Conservation (phyloP, 1,140 invertebrate species). For the Campoletis sonorensis region DNA sequence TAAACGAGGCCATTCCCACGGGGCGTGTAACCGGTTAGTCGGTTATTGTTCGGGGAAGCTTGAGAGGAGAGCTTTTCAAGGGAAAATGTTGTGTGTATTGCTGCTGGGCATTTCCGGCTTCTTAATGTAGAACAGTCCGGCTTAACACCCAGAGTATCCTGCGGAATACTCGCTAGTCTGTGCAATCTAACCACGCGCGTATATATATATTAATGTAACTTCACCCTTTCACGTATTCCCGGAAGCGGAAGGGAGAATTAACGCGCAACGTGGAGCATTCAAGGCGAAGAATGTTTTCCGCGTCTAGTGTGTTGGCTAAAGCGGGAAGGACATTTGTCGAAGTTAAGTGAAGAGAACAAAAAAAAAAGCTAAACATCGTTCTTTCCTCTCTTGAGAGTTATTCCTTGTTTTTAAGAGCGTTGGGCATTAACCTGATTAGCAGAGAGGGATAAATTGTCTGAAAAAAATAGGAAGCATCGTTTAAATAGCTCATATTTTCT, state of each 20-base stretch:
- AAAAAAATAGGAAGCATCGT: no score
- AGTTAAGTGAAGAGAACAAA: not conserved
- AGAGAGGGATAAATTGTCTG: not conserved
- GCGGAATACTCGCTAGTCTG: not conserved
- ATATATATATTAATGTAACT: not conserved
- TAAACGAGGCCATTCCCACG: conserved; percentile 26
- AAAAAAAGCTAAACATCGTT: not conserved
- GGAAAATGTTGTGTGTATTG: conserved; percentile 20
- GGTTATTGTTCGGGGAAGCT: conserved; percentile 35
- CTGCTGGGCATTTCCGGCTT: conserved; percentile 30
- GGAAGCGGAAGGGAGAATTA: conserved; percentile 31
- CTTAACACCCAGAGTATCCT: conserved; percentile 27
- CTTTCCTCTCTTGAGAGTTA: not conserved
- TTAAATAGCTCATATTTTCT: no score
- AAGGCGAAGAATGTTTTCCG: conserved; percentile 16
- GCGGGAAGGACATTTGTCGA: not conserved
- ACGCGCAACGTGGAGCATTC: not conserved
- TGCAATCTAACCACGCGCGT: conserved; percentile 2
- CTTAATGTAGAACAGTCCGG: conserved; percentile 31
- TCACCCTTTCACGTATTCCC: not conserved
- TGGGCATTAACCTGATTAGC: not conserved
- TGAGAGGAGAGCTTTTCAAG: conserved; percentile 22
- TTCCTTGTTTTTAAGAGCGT: not conserved
- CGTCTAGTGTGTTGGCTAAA: not conserved
- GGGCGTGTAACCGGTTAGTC: conserved; percentile 40